Percentiles rank a stretch among this genome's conserved stretches.
These are phyloP conservation scores for Megaleporinus macrocephalus DNA, from an alignment of 2,113 vertebrate species.

Conservation along the genomic window DNA sequence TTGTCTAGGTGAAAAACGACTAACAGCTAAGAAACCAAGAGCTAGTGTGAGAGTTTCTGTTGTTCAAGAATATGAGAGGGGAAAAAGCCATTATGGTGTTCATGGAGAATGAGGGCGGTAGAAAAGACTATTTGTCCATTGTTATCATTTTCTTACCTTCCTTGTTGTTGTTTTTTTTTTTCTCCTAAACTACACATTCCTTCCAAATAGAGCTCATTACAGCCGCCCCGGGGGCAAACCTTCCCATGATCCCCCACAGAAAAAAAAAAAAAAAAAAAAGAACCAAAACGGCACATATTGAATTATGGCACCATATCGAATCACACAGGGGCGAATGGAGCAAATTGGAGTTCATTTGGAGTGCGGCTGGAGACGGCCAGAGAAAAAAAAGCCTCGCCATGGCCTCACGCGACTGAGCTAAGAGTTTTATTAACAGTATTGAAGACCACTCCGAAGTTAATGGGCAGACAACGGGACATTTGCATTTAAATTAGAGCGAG, in stretches of 20 bases:
- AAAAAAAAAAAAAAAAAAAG: background rate
- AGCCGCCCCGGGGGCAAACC: slow-evolving; percentile 11
- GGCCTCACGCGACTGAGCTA: slow-evolving; percentile 18
- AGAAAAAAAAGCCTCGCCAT: background rate
- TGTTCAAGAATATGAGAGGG: background rate
- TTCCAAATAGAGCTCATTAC: slow-evolving; percentile 24
- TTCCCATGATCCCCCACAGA: slow-evolving; percentile 1
- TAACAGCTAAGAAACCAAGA: slow-evolving; percentile 38
- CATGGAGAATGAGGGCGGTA: background rate
- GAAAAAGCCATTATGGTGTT: background rate
- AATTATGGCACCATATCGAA: slow-evolving; percentile 9
- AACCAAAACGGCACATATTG: background rate
- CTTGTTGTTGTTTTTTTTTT: background rate
- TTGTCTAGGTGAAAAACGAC: background rate
- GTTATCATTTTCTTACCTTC: slow-evolving; percentile 16
- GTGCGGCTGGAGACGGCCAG: background rate
- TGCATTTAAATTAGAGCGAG: slow-evolving; percentile 63
- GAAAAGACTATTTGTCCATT: slow-evolving; percentile 18
- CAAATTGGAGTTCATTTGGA: slow-evolving; percentile 23
- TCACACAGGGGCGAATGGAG: background rate
- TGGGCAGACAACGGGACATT: slow-evolving; percentile 50
- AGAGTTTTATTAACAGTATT: slow-evolving; percentile 43
- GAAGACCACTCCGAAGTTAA: slow-evolving; percentile 52
- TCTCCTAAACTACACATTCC: background rate
- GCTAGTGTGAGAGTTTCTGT: background rate